phyloP scores from a whole-genome alignment of 2,797 vertebrate genomes.

The Halcyon badia region DNA sequence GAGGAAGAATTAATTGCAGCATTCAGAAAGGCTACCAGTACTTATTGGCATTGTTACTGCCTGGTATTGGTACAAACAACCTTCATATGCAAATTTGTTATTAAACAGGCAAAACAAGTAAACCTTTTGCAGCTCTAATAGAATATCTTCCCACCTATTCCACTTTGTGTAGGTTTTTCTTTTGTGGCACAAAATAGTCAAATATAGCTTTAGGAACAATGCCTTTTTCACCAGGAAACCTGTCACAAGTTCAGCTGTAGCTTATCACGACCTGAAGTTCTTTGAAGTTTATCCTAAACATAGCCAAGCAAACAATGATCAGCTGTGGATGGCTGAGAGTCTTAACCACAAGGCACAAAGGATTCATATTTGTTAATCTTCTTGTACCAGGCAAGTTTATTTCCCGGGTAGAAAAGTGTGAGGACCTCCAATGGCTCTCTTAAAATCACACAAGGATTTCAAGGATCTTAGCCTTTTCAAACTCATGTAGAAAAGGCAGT shows the following conservation, averaged over 20 bases:
- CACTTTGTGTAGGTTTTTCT: not conserved
- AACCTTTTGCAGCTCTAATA: not conserved
- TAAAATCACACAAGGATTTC: not conserved
- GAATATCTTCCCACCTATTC: not conserved
- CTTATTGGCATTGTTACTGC: not conserved
- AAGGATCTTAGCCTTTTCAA: not conserved
- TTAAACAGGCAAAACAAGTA: not conserved
- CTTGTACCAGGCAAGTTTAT: not conserved
- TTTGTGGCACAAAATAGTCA: not conserved
- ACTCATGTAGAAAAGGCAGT: not conserved
- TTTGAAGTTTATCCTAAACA: not conserved
- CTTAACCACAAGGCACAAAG: not conserved
- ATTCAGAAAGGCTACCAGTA: not conserved
- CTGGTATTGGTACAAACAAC: accelerated
- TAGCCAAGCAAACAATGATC: not conserved
- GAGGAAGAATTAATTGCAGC: not conserved
- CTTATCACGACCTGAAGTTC: not conserved
- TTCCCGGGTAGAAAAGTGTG: not conserved
- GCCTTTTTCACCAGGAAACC: not conserved
- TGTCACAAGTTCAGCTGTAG: not conserved
- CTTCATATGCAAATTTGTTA: not conserved
- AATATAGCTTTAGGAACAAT: not conserved
- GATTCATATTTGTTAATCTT: not conserved
- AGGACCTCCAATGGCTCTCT: not conserved
- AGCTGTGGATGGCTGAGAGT: not conserved